Percentiles rank a stretch among this genome's conserved stretches.
phyloP scores from a whole-genome alignment of 1,140 invertebrate genomes.

The Drosophila punjabiensis region DNA sequence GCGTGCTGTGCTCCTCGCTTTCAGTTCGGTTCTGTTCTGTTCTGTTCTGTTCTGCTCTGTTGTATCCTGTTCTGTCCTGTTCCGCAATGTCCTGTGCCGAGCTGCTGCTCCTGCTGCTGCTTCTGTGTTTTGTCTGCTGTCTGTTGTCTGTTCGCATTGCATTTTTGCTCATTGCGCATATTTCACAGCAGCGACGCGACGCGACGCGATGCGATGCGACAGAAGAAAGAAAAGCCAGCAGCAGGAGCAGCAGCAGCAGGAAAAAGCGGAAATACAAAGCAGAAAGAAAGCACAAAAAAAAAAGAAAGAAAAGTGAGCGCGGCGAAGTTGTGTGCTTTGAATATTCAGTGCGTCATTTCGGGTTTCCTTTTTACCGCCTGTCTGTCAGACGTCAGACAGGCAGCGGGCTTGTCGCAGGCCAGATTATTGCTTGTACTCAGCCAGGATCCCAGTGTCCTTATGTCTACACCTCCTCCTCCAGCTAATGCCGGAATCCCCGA shows the following conservation, averaged over 20 bases:
- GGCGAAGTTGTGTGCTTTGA: constrained; percentile 73
- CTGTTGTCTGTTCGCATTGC: constrained; percentile 73
- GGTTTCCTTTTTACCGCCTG: constrained; percentile 41
- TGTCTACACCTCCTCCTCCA: neutral
- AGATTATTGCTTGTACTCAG: constrained; percentile 73
- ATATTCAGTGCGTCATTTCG: constrained; percentile 80
- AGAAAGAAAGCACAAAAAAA: neutral
- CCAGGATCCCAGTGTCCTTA: constrained; percentile 11
- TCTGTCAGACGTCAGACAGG: constrained; percentile 48
- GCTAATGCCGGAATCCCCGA: constrained; percentile 59
- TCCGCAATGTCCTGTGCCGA: constrained; percentile 11
- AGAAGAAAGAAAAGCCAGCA: constrained; percentile 59
- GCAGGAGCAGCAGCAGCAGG: constrained; percentile 8
- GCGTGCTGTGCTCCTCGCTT: constrained; percentile 35
- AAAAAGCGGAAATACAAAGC: constrained; percentile 45
- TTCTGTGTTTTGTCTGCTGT: constrained; percentile 66
- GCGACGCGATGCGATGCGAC: constrained; percentile 50
- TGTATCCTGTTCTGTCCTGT: constrained; percentile 5
- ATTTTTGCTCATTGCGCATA: constrained; percentile 78
- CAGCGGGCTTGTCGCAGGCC: constrained; percentile 57
- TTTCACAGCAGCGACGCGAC: constrained; percentile 57
- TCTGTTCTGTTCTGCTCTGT: neutral
- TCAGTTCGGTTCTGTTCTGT: constrained; percentile 17
- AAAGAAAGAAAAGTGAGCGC: constrained; percentile 44
- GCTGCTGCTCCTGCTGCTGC: constrained; percentile 4